Evolutionary conservation across 2,113 vertebrate species (phyloP), one percentile per base, ranked within the genome.

Genomic region (Eulemur macaco): DNA sequence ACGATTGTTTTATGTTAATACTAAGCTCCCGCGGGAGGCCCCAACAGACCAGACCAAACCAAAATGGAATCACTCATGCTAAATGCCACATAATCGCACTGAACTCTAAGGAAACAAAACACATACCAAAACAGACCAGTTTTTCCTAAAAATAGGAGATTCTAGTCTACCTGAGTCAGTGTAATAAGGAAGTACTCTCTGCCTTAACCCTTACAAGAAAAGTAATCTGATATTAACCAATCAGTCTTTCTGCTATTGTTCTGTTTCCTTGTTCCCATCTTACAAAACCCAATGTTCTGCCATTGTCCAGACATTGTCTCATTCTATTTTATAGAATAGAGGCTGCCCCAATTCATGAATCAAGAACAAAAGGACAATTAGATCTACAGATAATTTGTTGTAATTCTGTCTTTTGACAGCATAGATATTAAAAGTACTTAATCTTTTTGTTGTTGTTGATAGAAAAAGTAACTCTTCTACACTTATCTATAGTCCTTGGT

Each of bases 401-500:
- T 60, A 60, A 47, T 78, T 90, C 58, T 60, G 27, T 39, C 63
- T 91, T 91, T 56, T 78, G 87, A 91, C 52, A 80, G 27, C 12
- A 78, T 86, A 15, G 56, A 39, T 34, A 83, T 66, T 82, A 73
- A 82, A 97, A 88, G 34, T 77, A 89, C 42, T 56, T 50, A 74
- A 63, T 71, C 63, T 89, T 83, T 86, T 60, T 66, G n/a, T 45
- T 64, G 5, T 37, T 84, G 47, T 94, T 83, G 63, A 78, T 0
- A 71, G 23, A 88, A 89, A 86, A 94, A 83, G 13, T 8, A 93
- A 71, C 25, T 54, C 63, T 27, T 71, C 52, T 50, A 91, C 17
- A 50, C 17, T 78, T 69, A 90, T 56, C 60, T 54, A 81, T 2
- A 58, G 52, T 63, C 11, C 15, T 31, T 73, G 14, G 23, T 74